A percentile compares a stretch with the other conserved stretches of the same genome.
Evolutionary conservation across 1,140 invertebrate species (phyloP).

Genomic region (Scylla paramamosain): DNA sequence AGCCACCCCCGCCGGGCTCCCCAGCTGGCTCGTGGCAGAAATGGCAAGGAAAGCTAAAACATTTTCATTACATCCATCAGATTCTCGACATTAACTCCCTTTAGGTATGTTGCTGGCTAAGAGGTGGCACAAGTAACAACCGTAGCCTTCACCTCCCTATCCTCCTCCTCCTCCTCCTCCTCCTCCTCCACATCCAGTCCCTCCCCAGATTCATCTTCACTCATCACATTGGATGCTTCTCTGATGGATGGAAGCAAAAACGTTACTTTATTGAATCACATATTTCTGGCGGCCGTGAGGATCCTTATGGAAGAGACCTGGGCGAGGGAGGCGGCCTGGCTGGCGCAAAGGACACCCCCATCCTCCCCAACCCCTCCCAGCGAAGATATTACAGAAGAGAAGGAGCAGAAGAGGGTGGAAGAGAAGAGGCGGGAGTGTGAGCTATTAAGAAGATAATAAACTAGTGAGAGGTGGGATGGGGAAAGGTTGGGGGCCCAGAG

Average conservation of each 20-base stretch:
- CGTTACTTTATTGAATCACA: conserved; percentile 14
- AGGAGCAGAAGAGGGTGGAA: not conserved
- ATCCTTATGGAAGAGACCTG: not conserved
- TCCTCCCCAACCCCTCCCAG: not conserved
- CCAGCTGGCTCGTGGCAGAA: not conserved
- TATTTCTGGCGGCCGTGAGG: not conserved
- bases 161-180: not conserved
- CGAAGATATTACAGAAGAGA: not conserved
- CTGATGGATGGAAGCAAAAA: not conserved
- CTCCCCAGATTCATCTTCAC: not conserved
- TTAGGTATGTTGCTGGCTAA: not conserved
- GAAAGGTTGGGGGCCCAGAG: not conserved
- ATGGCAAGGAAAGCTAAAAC: not conserved
- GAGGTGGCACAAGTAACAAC: no score
- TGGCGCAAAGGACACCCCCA: not conserved
- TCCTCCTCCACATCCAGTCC: not conserved
- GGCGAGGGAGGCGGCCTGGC: not conserved
- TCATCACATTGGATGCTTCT: not conserved
- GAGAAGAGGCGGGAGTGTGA: not conserved
- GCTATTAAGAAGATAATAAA: not conserved
- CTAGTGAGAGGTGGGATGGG: not conserved
- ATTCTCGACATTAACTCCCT: not conserved
- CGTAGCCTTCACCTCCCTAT: not conserved
- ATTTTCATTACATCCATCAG: not conserved
- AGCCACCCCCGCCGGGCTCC: not conserved